A percentile compares a stretch with the other conserved stretches of the same genome.
These are phyloP conservation scores for Enteromius thamalakanensis DNA, from an alignment of 2,797 vertebrate genomes.

Conservation along the genomic window DNA sequence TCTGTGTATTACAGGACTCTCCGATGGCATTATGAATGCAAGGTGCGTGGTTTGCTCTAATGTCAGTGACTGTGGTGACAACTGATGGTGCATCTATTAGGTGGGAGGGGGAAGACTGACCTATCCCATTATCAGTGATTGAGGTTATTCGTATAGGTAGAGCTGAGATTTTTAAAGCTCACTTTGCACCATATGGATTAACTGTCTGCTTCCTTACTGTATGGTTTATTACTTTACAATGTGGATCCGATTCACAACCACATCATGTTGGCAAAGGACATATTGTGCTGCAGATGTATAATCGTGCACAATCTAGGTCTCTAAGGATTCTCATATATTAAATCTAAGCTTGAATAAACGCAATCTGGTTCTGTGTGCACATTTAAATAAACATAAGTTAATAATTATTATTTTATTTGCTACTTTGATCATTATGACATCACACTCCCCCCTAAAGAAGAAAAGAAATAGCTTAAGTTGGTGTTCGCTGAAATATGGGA, in stretches of 20 bases:
- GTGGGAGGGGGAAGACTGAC: conserved; percentile 75
- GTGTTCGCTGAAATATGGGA: conserved; percentile 36
- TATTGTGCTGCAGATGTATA: conserved; percentile 73
- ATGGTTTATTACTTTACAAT: conserved; percentile 80
- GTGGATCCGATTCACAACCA: conserved; percentile 68
- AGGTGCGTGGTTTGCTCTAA: conserved; percentile 30
- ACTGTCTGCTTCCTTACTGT: conserved; percentile 78
- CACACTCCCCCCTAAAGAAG: neutral
- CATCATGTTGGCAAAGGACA: conserved; percentile 11
- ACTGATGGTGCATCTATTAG: conserved; percentile 71
- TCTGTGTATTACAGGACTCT: conserved; percentile 6
- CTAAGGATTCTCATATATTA: neutral
- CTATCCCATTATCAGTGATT: conserved; percentile 81
- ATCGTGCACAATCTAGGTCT: neutral
- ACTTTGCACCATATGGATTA: conserved; percentile 81
- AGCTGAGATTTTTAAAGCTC: conserved; percentile 73
- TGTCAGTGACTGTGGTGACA: conserved; percentile 65
- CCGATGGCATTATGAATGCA: conserved; percentile 34
- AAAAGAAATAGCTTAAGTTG: neutral
- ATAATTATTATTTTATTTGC: neutral
- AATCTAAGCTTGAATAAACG: neutral
- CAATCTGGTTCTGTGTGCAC: neutral
- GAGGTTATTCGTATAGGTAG: conserved; percentile 82
- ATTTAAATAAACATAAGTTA: neutral
- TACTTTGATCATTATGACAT: neutral